Evolutionary conservation across 2,113 vertebrate species (phyloP), one percentile per base, ranked within the genome.

Genomic region (Catharus fuscescens): DNA sequence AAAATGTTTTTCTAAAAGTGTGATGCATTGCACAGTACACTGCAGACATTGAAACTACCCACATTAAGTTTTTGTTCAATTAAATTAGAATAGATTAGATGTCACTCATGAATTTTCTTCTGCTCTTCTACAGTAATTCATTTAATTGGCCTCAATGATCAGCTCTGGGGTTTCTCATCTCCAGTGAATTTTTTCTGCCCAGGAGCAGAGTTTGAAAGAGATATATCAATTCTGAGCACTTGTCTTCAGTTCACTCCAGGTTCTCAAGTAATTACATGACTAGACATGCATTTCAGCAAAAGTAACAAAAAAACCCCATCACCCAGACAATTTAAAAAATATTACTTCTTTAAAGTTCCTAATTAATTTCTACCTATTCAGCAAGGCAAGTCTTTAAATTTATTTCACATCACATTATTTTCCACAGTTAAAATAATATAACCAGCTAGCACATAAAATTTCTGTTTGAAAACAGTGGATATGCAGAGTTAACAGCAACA

Each of bases 101-200:
- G 61, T 96, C 88, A 88, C 80, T 97, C 79, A 93, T 89, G 74
- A 97, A 96, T 96, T 95, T 97, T 95, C 65, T 93, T 96, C 85
- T 94, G 40, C 80, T 95, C 87, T 92, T 95, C 88, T 84, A 70
- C 83, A 86, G 86, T 91, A 97, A 94, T 96, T 97, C 52, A 86
- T 96, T 97, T 96, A 96, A 97, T 94, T 97, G 94, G 87, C 45
- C 56, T 96, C 85, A 74, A 60, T 92, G 93, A 97, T 95, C 92
- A 95, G 13, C 84, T 97, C 85, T 38, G 78, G 79, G 79, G 10
- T 84, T 96, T 94, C 96, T 93, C 92, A 92, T 96, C 94, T 96
- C 82, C 74, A 92, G 83, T 96, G 86, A 95, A 93, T 96, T 96
- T 95, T 28, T 92, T 95, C 93, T 93, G 47, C 77, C 86, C 74